Conservation (phyloP, 2,113 vertebrate genomes). For the Apaloderma vittatum region DNA sequence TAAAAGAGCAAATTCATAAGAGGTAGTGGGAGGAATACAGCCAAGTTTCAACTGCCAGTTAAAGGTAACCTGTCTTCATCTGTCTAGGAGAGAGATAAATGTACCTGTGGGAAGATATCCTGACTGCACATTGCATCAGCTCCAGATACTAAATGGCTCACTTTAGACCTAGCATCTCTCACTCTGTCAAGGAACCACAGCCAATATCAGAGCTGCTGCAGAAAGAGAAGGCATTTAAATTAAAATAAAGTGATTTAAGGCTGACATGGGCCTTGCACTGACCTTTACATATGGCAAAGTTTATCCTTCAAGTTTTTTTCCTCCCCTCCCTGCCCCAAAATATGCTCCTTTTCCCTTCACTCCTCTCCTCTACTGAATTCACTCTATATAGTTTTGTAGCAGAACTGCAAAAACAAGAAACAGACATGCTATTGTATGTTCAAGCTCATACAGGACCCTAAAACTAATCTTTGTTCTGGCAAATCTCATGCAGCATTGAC, state of each 20-base stretch:
- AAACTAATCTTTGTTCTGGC: constrained; percentile 62
- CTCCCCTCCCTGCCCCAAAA: neutral
- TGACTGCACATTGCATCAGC: neutral
- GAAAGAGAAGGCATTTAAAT: neutral
- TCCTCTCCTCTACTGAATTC: neutral
- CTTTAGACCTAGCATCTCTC: neutral
- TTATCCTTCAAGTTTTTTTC: neutral
- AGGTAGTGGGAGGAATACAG: neutral
- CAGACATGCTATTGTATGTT: constrained; percentile 43
- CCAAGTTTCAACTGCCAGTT: neutral
- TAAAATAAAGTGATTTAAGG: neutral
- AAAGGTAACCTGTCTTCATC: neutral
- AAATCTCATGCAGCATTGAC: constrained; percentile 55
- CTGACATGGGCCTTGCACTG: neutral
- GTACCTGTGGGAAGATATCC: neutral
- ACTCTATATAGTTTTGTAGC: neutral
- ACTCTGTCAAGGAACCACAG: neutral
- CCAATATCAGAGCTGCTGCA: neutral
- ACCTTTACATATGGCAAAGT: constrained; percentile 23
- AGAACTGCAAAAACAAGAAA: constrained; percentile 45
- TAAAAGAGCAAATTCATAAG: neutral
- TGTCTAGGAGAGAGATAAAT: neutral
- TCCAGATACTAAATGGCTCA: neutral
- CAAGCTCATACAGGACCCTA: neutral
- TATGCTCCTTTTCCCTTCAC: neutral